Percentiles rank a stretch among this genome's conserved stretches.
These are phyloP conservation scores for Zygothrica quintamaculata DNA, from an alignment of 2,888 invertebrate genomes.

Conservation along the genomic window DNA sequence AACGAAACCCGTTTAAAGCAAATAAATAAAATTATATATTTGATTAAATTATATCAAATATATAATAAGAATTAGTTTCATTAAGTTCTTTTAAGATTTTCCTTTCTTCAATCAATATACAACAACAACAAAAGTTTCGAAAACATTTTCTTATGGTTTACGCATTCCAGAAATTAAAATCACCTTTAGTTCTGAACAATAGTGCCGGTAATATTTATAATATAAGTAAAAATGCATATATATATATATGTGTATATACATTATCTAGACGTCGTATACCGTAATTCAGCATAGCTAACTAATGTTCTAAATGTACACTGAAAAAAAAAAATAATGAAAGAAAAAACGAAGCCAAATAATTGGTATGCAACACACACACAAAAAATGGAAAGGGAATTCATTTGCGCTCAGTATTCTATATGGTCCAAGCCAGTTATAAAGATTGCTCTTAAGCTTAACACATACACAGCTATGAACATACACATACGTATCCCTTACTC, in stretches of 20 bases:
- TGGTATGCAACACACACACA: conserved; percentile 50
- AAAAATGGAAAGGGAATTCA: conserved; percentile 26
- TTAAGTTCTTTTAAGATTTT: conserved; percentile 1
- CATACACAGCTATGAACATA: conserved; percentile 26
- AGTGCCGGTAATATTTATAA: conserved; percentile 84
- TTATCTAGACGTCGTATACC: conserved; percentile 64
- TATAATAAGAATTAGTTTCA: conserved; percentile 14
- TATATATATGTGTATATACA: conserved; percentile 49
- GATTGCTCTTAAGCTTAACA: conserved; percentile 23
- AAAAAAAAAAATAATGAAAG: too few relatives aligned
- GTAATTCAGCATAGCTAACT: conserved; percentile 71
- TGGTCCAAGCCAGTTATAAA: conserved; percentile 10
- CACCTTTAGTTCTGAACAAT: conserved; percentile 82
- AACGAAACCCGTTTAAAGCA: conserved; percentile 43
- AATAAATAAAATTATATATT: conserved; percentile 23
- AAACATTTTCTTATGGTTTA: conserved; percentile 44
- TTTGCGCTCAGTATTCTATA: conserved; percentile 48
- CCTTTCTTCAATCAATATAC: too few relatives aligned
- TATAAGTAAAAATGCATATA: conserved; percentile 65
- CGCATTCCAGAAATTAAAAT: conserved; percentile 42
- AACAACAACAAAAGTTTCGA: conserved; percentile 52
- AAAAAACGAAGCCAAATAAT: conserved; percentile 28
- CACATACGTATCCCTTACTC: conserved; percentile 32
- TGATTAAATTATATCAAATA: conserved; percentile 3
- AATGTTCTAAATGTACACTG: conserved; percentile 73